Evolutionary conservation across 2,113 vertebrate genomes (phyloP).

Genomic region (Gymnocephalus cernua): DNA sequence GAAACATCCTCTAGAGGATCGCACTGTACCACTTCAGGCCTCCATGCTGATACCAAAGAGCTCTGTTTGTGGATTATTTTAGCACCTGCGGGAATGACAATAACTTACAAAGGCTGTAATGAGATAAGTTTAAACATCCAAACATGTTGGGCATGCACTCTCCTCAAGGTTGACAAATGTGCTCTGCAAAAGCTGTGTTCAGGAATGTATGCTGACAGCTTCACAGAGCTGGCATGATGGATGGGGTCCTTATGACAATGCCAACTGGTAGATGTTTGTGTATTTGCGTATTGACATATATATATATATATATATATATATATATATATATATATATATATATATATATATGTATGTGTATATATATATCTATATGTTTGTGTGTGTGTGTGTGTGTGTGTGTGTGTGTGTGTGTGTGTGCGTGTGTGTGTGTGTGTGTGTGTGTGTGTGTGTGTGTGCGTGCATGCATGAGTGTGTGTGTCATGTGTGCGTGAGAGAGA

Average conservation of each 20-base stretch:
- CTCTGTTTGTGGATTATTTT: constrained; percentile 50
- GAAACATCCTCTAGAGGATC: constrained; percentile 5
- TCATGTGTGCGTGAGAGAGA: no score
- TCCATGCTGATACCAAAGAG: not conserved
- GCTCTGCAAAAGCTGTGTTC: constrained; percentile 36
- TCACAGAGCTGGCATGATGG: constrained; percentile 58
- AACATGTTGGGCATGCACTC: constrained; percentile 60
- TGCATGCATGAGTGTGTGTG: not conserved
- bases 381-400: constrained; percentile 2
- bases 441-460: no score
- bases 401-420: not conserved
- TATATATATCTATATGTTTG: constrained; percentile 12
- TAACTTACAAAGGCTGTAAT: constrained; percentile 36
- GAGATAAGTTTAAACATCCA: constrained; percentile 69
- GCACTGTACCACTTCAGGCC: not conserved
- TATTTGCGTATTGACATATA: constrained; percentile 42
- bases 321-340: constrained; percentile 11
- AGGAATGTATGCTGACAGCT: constrained; percentile 69
- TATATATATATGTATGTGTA: constrained; percentile 15
- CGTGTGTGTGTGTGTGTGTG: no score
- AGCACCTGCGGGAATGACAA: constrained; percentile 39
- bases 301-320: not conserved
- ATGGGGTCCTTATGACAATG: constrained; percentile 60
- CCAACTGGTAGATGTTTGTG: constrained; percentile 62
- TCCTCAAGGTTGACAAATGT: constrained; percentile 61